Evolutionary conservation across 2,888 invertebrate genomes (phyloP).

Genomic region (Masnerella sp.): DNA sequence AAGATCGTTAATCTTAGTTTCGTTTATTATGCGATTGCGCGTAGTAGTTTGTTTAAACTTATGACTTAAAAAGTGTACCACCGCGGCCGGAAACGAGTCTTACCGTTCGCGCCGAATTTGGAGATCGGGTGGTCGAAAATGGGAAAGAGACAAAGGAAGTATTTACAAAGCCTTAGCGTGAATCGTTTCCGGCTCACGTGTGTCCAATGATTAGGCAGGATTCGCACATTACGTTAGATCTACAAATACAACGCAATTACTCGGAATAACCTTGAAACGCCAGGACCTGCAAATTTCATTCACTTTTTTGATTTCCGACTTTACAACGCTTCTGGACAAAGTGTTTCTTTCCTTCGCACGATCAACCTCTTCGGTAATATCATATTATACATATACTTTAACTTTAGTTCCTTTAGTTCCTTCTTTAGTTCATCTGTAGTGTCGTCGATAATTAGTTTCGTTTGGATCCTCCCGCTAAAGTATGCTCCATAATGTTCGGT

Average conservation of each 20-base stretch:
- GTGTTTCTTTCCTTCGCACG: conserved; percentile 59
- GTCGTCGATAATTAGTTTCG: conserved; percentile 21
- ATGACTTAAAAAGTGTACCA: conserved; percentile 71
- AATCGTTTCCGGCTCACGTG: conserved; percentile 62
- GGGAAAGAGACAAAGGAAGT: conserved; percentile 30
- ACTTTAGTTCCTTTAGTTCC: conserved; percentile 30
- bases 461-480: conserved; percentile 59
- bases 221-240: conserved; percentile 56
- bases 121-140: conserved; percentile 16
- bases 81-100: conserved; percentile 70
- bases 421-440: conserved; percentile 25
- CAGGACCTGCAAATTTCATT: conserved; percentile 49
- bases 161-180: conserved; percentile 43
- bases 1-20: conserved; percentile 67
- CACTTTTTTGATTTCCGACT: conserved; percentile 39
- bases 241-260: conserved; percentile 58
- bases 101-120: too few relatives aligned
- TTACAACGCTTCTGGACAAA: conserved; percentile 65
- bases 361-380: conserved; percentile 65
- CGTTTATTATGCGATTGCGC: conserved; percentile 72
- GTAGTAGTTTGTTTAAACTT: conserved; percentile 71
- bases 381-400: conserved; percentile 62
- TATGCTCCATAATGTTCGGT: conserved; percentile 68
- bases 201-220: conserved; percentile 58
- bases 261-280: conserved; percentile 38